Evolutionary conservation across 2,888 invertebrate species (phyloP), one percentile per base, ranked within the genome.

Genomic region (Oscheius myriophilus): DNA sequence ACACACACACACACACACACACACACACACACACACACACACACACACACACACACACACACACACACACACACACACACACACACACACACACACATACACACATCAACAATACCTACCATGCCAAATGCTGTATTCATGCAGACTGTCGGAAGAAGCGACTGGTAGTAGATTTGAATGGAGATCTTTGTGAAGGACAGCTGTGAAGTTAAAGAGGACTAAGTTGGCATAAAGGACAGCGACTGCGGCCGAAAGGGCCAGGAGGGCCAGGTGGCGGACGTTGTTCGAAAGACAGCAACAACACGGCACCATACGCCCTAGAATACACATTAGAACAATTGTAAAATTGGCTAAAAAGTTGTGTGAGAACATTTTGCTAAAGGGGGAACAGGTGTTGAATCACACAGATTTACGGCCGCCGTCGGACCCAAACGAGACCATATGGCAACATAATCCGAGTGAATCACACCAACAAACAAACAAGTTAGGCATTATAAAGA

Each of bases 171-270:
- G 49, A 14, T 68, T 51, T 1, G 63, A 41, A 25, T 63, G 68
- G 11, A 74, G 54, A 26, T 77, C 73, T 26, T 55, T 62, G 26
- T 72, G 69, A 4, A 75, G 58, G 53, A 82, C 72, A 9, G 76
- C 68, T n/a, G 80, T 75, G 52, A 83, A 63, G 61, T 81, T 76
- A 68, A 79, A 81, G 11, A 82, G 62, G 12, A 82, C 51, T 6
- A 81, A 33, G 49, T 80, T 83, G 42, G 82, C 72, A 54, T 74
- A 83, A 1, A 83, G 46, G 21, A 74, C 66, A 3, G 77, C 67
- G 21, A 82, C 59, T 16, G 72, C 65, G 45, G 69, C 43, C 26
- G 75, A 79, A 12, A 73, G 68, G n/a, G 81, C 67, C 1, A 82
- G 39, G 18, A 83, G 63, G 14, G 81, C 67, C 43, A 76, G 70